Evolutionary conservation across 30 jellyfish, hydroid and myxozoan genomes (phyloP).

Genomic region (Turritopsis rubra): DNA sequence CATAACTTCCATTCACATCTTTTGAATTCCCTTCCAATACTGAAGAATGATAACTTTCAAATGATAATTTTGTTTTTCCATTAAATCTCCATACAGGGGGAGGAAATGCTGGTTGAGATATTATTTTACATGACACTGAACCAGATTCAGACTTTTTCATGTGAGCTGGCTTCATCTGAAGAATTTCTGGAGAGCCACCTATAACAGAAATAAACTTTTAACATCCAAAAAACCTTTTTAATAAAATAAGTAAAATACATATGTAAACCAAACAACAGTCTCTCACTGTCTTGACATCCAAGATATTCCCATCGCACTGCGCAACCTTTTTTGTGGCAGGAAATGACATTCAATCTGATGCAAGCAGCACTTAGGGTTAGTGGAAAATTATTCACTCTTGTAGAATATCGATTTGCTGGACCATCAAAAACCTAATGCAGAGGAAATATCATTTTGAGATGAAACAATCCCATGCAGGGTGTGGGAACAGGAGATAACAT

Average conservation of each 20-base stretch:
- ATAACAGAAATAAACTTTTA: too few relatives aligned
- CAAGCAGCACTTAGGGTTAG: neutral
- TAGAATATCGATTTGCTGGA: constrained; percentile 5
- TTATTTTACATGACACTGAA: neutral
- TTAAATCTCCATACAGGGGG: neutral
- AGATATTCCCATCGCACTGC: constrained; percentile 1
- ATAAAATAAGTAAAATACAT: too few relatives aligned
- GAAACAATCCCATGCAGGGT: neutral
- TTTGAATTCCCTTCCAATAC: neutral
- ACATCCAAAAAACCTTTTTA: neutral
- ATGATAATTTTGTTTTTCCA: neutral
- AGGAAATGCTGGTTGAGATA: neutral
- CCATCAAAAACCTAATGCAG: neutral
- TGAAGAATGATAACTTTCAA: neutral
- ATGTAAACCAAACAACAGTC: too few relatives aligned
- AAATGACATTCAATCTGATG: neutral
- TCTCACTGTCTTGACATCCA: neutral
- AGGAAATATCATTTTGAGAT: neutral
- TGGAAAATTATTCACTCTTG: constrained; percentile 11
- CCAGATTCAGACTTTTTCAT: neutral
- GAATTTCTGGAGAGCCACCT: neutral
- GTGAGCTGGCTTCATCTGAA: neutral
- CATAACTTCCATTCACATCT: constrained; percentile 4
- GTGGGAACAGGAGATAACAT: neutral
- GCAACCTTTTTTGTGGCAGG: neutral